Evolutionary conservation across 2,888 invertebrate genomes (phyloP), one percentile per base, ranked within the genome.

Genomic region (Neoascia interrupta): DNA sequence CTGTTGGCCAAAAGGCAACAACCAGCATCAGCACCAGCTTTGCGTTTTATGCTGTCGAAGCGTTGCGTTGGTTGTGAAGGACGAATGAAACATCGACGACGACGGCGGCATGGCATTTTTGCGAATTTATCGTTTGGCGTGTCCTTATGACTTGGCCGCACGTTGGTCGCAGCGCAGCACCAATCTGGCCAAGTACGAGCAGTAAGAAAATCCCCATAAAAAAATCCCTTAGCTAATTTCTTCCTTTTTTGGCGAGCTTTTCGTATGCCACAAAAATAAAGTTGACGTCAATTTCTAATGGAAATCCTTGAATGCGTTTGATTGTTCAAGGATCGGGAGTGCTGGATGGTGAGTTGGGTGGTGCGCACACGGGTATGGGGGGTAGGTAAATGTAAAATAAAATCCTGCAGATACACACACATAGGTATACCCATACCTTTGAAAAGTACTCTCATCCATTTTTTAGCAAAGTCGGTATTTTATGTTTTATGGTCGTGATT

Each of bases 221-320:
- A 70, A 72, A 61, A 72, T 79, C 66, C 72, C 66, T 79, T 41
- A 43, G 54, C 76, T 72, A 72, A 72, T 79, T 79, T 79, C 54
- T 66, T 45, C 18, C 16, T 53, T 56, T 53, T 58, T 58, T 58
- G 39, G 47, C 16, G 47, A 39, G 45, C 36, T 60, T 39, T 53
- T 23, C 36, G 36, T 39, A 43, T 70, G 75, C 72, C 64, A 70
- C 64, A 79, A 64, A 70, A 64, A 76, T 54, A 70, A 53, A 76
- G 51, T 79, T 54, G 60, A 66, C 66, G 76, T 79, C 76, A 72
- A 70, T 60, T 72, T 72, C 41, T 60, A 72, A 66, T 79, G 72
- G 72, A 54, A 79, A 79, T 79, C 72, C 72, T 79, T 66, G 72
- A 79, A 72, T 72, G 53, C 53, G 72, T 79, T 66, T 79, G 76